Evolutionary conservation across 92 coral and sea anemone species (phyloP), one percentile per base, ranked within the genome.

Genomic region (Palythoa grandis): DNA sequence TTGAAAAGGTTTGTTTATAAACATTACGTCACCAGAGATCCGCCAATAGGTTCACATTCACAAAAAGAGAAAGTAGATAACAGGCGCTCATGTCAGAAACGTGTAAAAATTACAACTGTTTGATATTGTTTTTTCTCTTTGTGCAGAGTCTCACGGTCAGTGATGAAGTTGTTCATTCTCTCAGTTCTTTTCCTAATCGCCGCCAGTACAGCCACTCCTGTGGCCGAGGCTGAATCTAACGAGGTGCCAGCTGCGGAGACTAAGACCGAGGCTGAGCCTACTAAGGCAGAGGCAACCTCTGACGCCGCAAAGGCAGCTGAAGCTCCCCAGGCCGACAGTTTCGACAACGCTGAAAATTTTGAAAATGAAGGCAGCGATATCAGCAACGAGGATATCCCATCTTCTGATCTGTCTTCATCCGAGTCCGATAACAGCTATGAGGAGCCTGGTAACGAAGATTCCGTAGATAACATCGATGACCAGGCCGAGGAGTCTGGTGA

Each of bases 231-330:
- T 53, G 85, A 80, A 17, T 47, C 85, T 17, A 80, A 80, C 72
- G 85, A 80, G 40, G 85, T 80, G 14, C 85, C 85, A 14, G 38
- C 85, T 29, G 43, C 85, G 11, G 85, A 80, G 61, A 7, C 74
- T 22, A 80, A 80, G 61, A 23, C 15, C 58, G 85, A 80, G 61
- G 74, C 74, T 65, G 85, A 80, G 39, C 60, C 74, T 35, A 57
- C 85, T 17, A 80, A 80, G 74, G 38, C 85, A 66, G 85, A 80
- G 20, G 58, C 74, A 47, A 63, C 74, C 22, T 74, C 74, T 47
- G 85, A 80, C 20, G 61, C 74, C 73, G 85, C 85, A 60, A 80
- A 80, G 58, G 85, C 85, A 40, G 85, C 85, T 40, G 85, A 80
- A 3, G 72, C 85, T 14, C 85, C 73, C 47, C 85, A 80, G 85